Conservation (phyloP, 2,113 vertebrate genomes). For the Tragelaphus imberbis region DNA sequence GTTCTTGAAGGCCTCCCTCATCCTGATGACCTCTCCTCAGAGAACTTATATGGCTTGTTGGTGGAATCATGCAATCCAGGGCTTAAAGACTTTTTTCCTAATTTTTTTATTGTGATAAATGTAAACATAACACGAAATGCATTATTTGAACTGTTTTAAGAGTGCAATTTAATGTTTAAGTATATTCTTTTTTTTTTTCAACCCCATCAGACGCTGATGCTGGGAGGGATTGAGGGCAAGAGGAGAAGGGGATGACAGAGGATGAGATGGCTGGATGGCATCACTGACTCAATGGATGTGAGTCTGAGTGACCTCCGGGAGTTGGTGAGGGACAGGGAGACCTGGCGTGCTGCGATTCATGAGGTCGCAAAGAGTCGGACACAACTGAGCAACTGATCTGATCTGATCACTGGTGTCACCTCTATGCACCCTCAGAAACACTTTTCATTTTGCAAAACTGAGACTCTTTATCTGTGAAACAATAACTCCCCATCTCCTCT, state of each 20-base stretch:
- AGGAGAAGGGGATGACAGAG: no score
- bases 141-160: neutral
- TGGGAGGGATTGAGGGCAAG: no score
- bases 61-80: no score
- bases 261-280: no score
- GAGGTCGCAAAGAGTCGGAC: no score
- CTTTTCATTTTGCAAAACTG: neutral
- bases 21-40: neutral
- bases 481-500: neutral
- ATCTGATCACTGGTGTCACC: neutral
- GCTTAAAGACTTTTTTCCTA: neutral
- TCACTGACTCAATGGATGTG: no score
- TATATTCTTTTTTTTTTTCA: neutral
- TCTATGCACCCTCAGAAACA: neutral
- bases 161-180: neutral
- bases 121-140: neutral
- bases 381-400: no score
- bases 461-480: neutral
- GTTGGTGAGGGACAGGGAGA: no score
- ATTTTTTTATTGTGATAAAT: neutral
- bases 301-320: no score
- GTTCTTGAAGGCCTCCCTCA: neutral
- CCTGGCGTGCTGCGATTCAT: no score
- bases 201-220: neutral
- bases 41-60: no score